Evolutionary conservation across 2,888 invertebrate genomes (phyloP).

Genomic region (Scaptomyza caliginosa): DNA sequence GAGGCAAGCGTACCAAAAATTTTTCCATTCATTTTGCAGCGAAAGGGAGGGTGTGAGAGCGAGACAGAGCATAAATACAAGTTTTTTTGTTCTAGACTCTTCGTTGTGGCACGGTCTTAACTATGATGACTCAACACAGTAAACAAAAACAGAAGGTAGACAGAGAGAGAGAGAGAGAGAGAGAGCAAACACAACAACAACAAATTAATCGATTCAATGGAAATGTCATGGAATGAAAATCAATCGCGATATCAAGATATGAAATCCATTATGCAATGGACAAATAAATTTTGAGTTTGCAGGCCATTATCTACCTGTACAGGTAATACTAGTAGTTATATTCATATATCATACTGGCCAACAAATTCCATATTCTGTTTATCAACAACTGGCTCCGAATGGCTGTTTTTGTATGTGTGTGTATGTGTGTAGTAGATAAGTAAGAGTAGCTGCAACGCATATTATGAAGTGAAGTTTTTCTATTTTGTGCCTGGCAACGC

Average conservation of each 20-base stretch:
- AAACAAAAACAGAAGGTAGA: too few relatives aligned
- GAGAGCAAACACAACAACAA: constrained; percentile 22
- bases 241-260: constrained; percentile 39
- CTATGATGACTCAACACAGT: constrained; percentile 15
- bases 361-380: constrained; percentile 43
- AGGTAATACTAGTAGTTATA: background rate
- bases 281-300: constrained; percentile 4
- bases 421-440: background rate
- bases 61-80: background rate
- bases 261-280: constrained; percentile 23
- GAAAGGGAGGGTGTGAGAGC: background rate
- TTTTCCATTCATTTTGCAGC: constrained; percentile 22
- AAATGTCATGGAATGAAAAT: constrained; percentile 43
- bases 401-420: background rate
- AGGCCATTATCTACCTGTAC: background rate
- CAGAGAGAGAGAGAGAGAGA: background rate
- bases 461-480: constrained; percentile 10
- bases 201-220: constrained; percentile 24
- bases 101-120: background rate
- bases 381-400: constrained; percentile 37
- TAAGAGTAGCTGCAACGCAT: constrained; percentile 1
- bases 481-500: constrained; percentile 35
- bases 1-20: constrained; percentile 5
- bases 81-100: constrained; percentile 1
- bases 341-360: constrained; percentile 10